A percentile compares a stretch with the other conserved stretches of the same genome.
Evolutionary conservation across 2,113 vertebrate genomes (phyloP).

Genomic region (Gnathonemus echidnorhynchus): DNA sequence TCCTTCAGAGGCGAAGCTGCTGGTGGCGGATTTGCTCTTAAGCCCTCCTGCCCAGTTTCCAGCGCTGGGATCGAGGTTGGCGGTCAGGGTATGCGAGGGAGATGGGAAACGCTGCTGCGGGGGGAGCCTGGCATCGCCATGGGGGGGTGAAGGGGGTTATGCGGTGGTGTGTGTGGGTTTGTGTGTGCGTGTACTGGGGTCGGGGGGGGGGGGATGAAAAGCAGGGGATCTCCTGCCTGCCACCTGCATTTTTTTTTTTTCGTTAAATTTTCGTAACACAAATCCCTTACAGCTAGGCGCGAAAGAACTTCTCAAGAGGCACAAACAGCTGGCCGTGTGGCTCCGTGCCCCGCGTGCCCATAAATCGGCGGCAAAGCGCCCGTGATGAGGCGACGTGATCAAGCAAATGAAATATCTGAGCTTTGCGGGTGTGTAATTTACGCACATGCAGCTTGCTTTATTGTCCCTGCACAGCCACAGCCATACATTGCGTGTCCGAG

Average conservation of each 20-base stretch:
- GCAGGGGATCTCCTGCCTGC: constrained; percentile 51
- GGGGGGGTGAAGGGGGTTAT: constrained; percentile 2
- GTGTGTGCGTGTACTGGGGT: constrained; percentile 13
- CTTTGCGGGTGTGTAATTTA: constrained; percentile 52
- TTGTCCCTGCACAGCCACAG: constrained; percentile 45
- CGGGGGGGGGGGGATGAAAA: constrained; percentile 32
- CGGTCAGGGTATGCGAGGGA: constrained; percentile 22
- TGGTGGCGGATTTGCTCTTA: constrained; percentile 47
- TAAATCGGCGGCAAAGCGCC: constrained; percentile 59
- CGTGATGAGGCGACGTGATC: constrained; percentile 62
- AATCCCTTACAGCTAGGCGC: constrained; percentile 43
- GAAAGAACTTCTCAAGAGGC: constrained; percentile 51
- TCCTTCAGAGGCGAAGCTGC: constrained; percentile 53
- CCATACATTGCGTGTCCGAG: constrained; percentile 48
- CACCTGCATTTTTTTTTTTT: constrained; percentile 53
- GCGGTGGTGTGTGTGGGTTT: constrained; percentile 2
- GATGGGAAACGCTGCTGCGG: constrained; percentile 16
- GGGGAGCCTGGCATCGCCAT: background rate
- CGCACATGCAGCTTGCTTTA: constrained; percentile 51
- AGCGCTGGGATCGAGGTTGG: constrained; percentile 29
- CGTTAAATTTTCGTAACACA: constrained; percentile 46
- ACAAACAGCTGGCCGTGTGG: constrained; percentile 59
- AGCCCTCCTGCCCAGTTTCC: constrained; percentile 34
- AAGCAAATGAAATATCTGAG: constrained; percentile 63
- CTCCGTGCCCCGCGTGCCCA: constrained; percentile 49